Evolutionary conservation across 2,113 vertebrate species (phyloP).

Genomic region (Scortum barcoo): DNA sequence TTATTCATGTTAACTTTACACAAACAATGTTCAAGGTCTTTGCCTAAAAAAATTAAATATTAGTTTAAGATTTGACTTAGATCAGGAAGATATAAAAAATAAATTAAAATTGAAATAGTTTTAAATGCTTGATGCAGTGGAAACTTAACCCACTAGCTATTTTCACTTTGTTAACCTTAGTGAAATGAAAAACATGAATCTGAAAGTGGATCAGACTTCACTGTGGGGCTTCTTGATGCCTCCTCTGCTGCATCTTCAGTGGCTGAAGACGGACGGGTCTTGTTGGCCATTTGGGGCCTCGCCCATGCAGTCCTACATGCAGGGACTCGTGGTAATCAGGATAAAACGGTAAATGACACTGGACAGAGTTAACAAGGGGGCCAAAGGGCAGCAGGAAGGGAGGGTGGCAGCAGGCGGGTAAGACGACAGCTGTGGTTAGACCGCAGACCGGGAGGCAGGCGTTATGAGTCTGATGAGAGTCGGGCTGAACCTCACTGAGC

Average conservation of each 20-base stretch:
- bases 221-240: constrained; percentile 19
- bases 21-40: neutral
- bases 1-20: neutral
- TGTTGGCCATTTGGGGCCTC: constrained; percentile 35
- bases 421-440: constrained; percentile 39
- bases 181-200: neutral
- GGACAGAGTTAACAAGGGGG: neutral
- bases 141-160: neutral
- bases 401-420: constrained; percentile 45
- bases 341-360: neutral
- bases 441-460: constrained; percentile 21
- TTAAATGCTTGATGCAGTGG: neutral
- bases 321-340: neutral
- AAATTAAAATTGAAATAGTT: neutral
- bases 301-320: neutral
- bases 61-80: neutral
- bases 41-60: neutral
- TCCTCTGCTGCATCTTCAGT: constrained; percentile 41
- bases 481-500: neutral
- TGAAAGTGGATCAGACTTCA: neutral
- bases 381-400: constrained; percentile 49
- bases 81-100: neutral
- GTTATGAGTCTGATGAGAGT: neutral
- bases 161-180: neutral
- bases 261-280: constrained; percentile 52